Percentiles rank a stretch among this genome's conserved stretches.
Evolutionary conservation across 2,113 vertebrate genomes (phyloP).

Genomic region (Pongo abelii): DNA sequence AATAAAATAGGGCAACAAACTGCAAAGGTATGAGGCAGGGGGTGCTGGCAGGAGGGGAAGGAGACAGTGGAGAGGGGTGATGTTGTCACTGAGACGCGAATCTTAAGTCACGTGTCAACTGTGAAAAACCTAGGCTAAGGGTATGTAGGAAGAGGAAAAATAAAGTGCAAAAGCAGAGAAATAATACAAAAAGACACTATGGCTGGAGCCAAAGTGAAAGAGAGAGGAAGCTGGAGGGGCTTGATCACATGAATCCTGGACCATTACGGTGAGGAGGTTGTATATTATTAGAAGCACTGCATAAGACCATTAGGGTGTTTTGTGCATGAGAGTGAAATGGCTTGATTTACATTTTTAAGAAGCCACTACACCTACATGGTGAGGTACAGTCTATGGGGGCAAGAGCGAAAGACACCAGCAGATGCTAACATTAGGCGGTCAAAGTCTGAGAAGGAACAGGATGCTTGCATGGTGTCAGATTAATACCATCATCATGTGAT

Average conservation of each 20-base stretch:
- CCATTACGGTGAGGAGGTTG: not conserved
- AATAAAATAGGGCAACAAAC: not conserved
- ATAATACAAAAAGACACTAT: not conserved
- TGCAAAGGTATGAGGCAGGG: not conserved
- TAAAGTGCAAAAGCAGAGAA: not conserved
- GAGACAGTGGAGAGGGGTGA: not conserved
- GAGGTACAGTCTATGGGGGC: not conserved
- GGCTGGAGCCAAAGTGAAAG: not conserved
- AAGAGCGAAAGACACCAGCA: not conserved
- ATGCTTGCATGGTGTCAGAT: not conserved
- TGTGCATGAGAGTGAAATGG: not conserved
- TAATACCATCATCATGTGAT: not conserved
- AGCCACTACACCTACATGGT: not conserved
- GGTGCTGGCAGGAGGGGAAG: not conserved
- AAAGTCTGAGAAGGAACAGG: rapidly evolving
- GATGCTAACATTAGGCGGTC: rapidly evolving
- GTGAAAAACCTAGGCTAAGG: not conserved
- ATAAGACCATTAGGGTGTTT: not conserved
- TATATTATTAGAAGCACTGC: not conserved
- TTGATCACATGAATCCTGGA: not conserved
- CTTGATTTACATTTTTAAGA: not conserved
- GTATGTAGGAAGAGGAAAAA: not conserved
- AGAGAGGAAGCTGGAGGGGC: not conserved
- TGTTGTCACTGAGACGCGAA: not conserved
- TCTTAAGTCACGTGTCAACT: not conserved